Base-by-base conservation (phyloP, 2,888 invertebrate genomes). In the Blera fallax region DNA sequence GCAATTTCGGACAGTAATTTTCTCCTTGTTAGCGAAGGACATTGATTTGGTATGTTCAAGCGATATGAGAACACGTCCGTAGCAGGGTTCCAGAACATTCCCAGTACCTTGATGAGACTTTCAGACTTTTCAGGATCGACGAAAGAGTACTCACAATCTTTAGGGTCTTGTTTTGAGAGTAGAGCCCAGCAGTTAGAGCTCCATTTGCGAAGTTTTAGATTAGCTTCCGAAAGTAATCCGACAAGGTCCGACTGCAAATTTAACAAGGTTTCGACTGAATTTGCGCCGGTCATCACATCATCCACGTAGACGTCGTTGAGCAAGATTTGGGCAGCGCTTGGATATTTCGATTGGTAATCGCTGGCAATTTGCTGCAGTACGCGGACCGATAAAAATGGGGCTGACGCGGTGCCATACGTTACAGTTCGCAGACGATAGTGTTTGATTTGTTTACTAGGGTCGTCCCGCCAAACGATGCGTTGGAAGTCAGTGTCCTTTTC, bases 231-330 rank as follows among this genome's bases (percentile, higher is more conserved):
- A 1, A 73, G 11, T 10, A 50, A 7, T 5, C 6, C 64, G 1
- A 52, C n/a, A 3, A 67, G 37, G 14, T 52, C 67, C 8, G 34
- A n/a, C 11, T 65, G 29, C 34, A 65, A n/a, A 16, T 27, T 11
- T 45, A 62, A 3, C 2, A 62, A 11, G 0, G 14, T 21, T 48
- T 50, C 24, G 18, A 52, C 32, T 4, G 43, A 21, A 43, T 67
- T 29, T 18, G 72, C 43, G 2, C 81, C 81, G 6, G 76, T 81
- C 43, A 87, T 67, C 1, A 62, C n/a, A 27, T 88, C 87, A 67
- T 88, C 87, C 3, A 88, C 87, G 24, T 88, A 88, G 58, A 88
- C 77, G 45, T 62, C 60, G 70, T 81, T 16, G 21, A 50, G 6
- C 21, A 10, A 3, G 72, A 60, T 16, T 76, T 32, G 2, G 21